A percentile compares a stretch with the other conserved stretches of the same genome.
phyloP scores from a whole-genome alignment of 2,888 invertebrate species.

The Serripes groenlandicus region DNA sequence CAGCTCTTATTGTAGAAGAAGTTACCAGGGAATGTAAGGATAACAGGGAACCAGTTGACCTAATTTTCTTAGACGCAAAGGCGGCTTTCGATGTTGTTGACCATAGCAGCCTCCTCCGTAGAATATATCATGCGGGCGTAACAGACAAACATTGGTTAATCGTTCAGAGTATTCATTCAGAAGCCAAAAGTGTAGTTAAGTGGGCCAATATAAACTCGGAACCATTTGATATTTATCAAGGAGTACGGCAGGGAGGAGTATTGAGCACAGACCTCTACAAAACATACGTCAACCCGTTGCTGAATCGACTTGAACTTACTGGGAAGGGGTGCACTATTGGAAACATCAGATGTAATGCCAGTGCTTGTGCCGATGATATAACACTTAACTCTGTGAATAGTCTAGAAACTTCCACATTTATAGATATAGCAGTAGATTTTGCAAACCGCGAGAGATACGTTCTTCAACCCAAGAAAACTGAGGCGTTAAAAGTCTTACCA shows the following conservation, averaged over 20 bases:
- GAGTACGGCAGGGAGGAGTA: background rate
- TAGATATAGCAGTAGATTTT: background rate
- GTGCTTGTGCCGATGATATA: background rate
- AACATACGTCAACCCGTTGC: background rate
- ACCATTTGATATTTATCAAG: background rate
- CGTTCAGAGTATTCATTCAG: background rate
- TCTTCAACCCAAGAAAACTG: background rate
- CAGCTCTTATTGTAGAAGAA: background rate
- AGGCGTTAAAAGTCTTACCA: background rate
- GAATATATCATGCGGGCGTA: background rate
- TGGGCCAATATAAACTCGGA: background rate
- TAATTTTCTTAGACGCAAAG: constrained; percentile 2
- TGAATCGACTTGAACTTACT: background rate
- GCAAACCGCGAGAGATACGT: background rate
- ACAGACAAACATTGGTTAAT: background rate
- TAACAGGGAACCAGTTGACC: too few relatives aligned
- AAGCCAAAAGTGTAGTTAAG: background rate
- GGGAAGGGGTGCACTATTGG: background rate
- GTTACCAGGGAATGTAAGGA: background rate
- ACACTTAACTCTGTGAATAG: background rate
- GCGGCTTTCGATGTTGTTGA: background rate
- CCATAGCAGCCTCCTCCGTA: background rate
- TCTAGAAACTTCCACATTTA: background rate
- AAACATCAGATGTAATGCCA: background rate
- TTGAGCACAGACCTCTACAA: background rate